These are phyloP conservation scores for Drosophila ogumai DNA, from an alignment of 1,140 invertebrate genomes.

Conservation along the genomic window DNA sequence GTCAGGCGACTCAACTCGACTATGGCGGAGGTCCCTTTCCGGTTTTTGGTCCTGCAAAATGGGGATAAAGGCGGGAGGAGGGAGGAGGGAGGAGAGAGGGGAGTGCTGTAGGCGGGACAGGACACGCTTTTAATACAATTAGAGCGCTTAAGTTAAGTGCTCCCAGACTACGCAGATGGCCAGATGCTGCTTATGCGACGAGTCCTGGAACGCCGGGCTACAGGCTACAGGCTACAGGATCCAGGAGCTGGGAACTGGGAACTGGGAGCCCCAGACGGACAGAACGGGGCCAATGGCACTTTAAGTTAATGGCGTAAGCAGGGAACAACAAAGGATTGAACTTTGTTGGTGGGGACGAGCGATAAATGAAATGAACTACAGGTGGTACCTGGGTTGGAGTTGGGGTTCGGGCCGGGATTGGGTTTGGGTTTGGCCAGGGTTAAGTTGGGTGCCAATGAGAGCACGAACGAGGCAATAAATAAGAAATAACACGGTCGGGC, in stretches of 20 bases:
- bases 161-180: conserved; percentile 59
- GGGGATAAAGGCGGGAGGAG: not conserved
- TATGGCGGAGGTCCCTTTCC: conserved; percentile 41
- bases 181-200: conserved; percentile 29
- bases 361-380: conserved; percentile 76
- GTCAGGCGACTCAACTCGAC: conserved; percentile 46
- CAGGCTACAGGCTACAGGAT: not conserved
- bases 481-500: conserved; percentile 34
- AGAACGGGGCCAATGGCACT: conserved; percentile 45
- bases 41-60: not conserved
- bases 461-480: conserved; percentile 59
- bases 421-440: not conserved
- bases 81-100: not conserved
- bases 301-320: conserved; percentile 58
- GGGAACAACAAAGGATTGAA: conserved; percentile 60
- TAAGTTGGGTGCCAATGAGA: conserved; percentile 72
- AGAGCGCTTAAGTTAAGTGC: conserved; percentile 80
- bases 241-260: not conserved
- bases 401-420: not conserved
- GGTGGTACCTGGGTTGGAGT: conserved; percentile 13
- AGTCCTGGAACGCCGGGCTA: not conserved
- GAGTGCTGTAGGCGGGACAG: conserved; percentile 34
- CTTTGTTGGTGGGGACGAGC: conserved; percentile 42
- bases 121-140: conserved; percentile 81
- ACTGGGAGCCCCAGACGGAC: not conserved